Base-by-base conservation (phyloP, 2,113 vertebrate species). In the Hemicordylus capensis region DNA sequence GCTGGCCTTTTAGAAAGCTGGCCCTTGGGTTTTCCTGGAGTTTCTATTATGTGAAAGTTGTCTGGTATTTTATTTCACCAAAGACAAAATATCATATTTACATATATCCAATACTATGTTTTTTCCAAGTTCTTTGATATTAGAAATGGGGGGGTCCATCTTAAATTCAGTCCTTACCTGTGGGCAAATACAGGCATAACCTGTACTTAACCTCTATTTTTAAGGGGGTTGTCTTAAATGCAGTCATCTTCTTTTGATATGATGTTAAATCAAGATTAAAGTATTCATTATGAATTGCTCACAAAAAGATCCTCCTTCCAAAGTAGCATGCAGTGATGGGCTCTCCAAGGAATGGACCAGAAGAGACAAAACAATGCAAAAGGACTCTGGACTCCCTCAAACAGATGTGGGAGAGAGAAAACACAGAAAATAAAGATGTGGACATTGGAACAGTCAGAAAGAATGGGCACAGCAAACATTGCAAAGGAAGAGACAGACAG, bases 271-370 rank as follows among this genome's bases (percentile, higher is more conserved):
- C n/a, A 92, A 19, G 66, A 88, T 87, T 44, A 70, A 89, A 90
- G 80, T 0, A 51, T 91, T 90, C 87, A 79, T 87, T 92, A 80
- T 92, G 90, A 94, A 89, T 91, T 87, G 88, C 78, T 93, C 91
- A 79, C 82, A 90, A 83, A n/a, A 66, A 91, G 90, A n/a, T 22
- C 31, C 19, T 31, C n/a, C 51, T 44, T 37, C 46, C 42, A 34
- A 51, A 9, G 31, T 80, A 37, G 20, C n/a, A 67, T 90, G 88
- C 48, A 90, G 69, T 80, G 44, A 86, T 79, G 90, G 88, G 80
- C 85, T 83, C 82, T 90, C 28, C 67, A 83, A 67, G 89, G 11
- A 88, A 72, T 76, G 82, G 24, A 76, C 3, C 3, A n/a, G 51
- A 20, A 37, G 19, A 39, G n/a, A 46, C n/a, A 12, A 58, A 58